Evolutionary conservation across 2,797 vertebrate genomes (phyloP).

Genomic region (Monodelphis domestica): DNA sequence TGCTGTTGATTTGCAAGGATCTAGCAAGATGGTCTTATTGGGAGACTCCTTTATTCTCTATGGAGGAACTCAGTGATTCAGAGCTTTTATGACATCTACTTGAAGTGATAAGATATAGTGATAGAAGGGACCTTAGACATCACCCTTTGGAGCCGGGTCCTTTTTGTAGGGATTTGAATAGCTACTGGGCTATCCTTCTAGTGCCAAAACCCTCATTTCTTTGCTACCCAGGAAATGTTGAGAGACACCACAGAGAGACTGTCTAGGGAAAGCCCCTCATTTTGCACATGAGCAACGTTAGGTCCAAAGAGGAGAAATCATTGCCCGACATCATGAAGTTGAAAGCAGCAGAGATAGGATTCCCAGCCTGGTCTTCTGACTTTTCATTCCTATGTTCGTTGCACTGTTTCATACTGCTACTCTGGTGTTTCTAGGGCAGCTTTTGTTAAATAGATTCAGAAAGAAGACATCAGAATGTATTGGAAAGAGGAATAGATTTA

Average conservation of each 20-base stretch:
- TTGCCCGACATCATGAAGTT: neutral
- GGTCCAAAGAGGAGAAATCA: neutral
- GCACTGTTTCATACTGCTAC: neutral
- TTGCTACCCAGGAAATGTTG: neutral
- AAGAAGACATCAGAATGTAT: neutral
- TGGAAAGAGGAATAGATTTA: neutral
- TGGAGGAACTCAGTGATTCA: neutral
- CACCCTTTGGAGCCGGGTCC: neutral
- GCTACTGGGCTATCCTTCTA: neutral
- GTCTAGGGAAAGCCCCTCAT: neutral
- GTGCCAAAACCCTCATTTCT: neutral
- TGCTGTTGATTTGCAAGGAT: conserved; percentile 65
- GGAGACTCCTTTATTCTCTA: neutral
- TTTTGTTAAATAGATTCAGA: neutral
- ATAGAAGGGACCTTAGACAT: neutral
- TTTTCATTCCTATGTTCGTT: neutral
- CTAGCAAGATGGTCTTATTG: neutral
- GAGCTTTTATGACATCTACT: neutral
- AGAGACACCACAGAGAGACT: neutral
- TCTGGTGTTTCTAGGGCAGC: neutral
- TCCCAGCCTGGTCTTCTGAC: neutral
- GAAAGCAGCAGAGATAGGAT: neutral
- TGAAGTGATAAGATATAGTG: neutral
- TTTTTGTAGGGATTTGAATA: neutral
- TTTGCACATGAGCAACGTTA: neutral